phyloP scores from a whole-genome alignment of 2,797 vertebrate species.

The Danio jaintianensis region DNA sequence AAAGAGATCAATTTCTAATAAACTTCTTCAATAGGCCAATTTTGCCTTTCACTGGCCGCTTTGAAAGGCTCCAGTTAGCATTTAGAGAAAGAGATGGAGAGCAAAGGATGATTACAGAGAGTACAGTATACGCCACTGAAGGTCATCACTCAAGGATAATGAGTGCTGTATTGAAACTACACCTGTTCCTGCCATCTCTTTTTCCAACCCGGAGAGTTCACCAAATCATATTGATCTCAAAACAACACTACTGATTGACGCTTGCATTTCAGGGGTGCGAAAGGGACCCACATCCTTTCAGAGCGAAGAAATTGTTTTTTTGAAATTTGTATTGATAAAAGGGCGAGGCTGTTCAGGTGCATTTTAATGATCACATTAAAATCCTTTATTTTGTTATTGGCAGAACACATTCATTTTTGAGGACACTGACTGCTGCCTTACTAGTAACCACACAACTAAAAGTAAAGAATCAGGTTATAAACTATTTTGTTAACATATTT shows the following conservation, averaged over 20 bases:
- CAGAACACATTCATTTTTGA: not conserved
- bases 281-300: slow-evolving; percentile 40
- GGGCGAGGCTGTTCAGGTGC: slow-evolving; percentile 16
- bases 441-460: not conserved
- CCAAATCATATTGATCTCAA: slow-evolving; percentile 60
- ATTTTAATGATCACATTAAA: slow-evolving; percentile 57
- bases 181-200: slow-evolving; percentile 56
- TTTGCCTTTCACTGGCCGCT: slow-evolving; percentile 62
- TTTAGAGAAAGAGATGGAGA: slow-evolving; percentile 61
- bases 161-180: slow-evolving; percentile 60
- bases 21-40: slow-evolving; percentile 63
- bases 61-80: slow-evolving; percentile 63
- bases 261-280: slow-evolving; percentile 46
- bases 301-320: slow-evolving; percentile 39
- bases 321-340: slow-evolving; percentile 38
- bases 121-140: slow-evolving; percentile 56
- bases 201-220: slow-evolving; percentile 53
- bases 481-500: not conserved
- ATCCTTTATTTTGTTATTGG: slow-evolving; percentile 46
- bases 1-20: slow-evolving; percentile 68
- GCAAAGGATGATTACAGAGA: slow-evolving; percentile 63
- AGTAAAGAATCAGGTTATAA: not conserved
- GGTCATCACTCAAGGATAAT: slow-evolving; percentile 63
- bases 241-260: slow-evolving; percentile 52
- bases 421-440: not conserved